Base-by-base conservation (phyloP, 2,797 vertebrate genomes). In the Naso thynnoides region DNA sequence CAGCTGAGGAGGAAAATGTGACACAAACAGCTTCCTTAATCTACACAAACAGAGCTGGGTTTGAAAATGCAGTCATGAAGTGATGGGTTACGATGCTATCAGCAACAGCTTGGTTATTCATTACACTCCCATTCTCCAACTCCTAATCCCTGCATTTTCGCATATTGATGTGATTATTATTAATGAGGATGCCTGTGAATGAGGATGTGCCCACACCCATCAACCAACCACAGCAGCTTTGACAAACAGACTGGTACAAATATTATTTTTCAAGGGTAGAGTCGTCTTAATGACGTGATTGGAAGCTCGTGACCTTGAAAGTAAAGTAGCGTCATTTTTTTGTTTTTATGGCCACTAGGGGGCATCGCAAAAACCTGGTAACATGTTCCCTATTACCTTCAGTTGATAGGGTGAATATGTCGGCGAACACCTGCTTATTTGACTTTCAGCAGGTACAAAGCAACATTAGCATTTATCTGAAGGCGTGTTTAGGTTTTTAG, bases 1-100 rank as follows among this genome's bases (percentile, higher is more conserved):
- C 49, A 72, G 47, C 53, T 3, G 55, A 13, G 57, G 47, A 54
- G 64, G 73, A 76, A 62, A 55, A 68, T 56, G 61, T 70, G 76
- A 64, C 55, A 61, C 41, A 36, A 26, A 41, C 36, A 5, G 47
- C 36, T 42, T 24, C 49, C 16, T 70, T 68, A 53, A 73, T 79
- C 48, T 49, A 18, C 59, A 39, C 39, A 31, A 39, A 29, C 4
- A 26, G 23, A 23, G 36, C 52, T 13, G 0, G 19, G 55, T 66
- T 21, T 66, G 54, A 76, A 58, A 47, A 54, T 9, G 44, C 39
- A 27, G 38, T 0, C n/a, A n/a, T n/a, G n/a, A n/a, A 4, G 5
- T 45, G 55, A 73, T n/a, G 44, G 26, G 15, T 69, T 58, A 16
- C 26, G 57, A 74, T 49, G 36, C 31, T 16, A 39, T 73, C 49